Conservation (phyloP, 2,888 invertebrate species). For the Latheticus oryzae region DNA sequence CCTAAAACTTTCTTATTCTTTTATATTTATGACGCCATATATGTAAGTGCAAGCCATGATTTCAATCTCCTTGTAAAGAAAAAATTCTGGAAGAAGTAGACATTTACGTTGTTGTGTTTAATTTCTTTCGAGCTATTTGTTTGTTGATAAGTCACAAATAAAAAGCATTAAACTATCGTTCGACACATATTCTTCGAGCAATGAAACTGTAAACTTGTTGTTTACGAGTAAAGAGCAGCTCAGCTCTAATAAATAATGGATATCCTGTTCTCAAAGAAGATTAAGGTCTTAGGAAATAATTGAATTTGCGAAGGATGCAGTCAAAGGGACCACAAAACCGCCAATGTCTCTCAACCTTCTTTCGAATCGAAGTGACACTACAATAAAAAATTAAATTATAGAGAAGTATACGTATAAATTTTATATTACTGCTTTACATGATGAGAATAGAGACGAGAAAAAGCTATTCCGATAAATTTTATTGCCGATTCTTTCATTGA, state of each 20-base stretch:
- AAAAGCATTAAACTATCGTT: slow-evolving; percentile 35
- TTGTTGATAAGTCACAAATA: slow-evolving; percentile 13
- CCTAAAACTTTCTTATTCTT: not conserved
- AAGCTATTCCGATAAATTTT: slow-evolving; percentile 22
- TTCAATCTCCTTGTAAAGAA: not conserved
- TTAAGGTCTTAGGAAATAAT: slow-evolving; percentile 41
- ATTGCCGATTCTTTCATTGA: slow-evolving; percentile 32
- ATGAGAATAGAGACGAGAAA: slow-evolving; percentile 23
- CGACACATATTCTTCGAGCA: slow-evolving; percentile 36
- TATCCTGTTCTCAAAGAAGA: slow-evolving; percentile 40
- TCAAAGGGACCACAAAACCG: slow-evolving; percentile 34
- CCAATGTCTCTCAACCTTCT: slow-evolving; percentile 20
- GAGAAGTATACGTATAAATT: slow-evolving; percentile 32
- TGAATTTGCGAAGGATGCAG: slow-evolving; percentile 37
- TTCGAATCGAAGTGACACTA: slow-evolving; percentile 10
- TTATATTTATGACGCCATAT: not conserved
- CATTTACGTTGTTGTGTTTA: not conserved
- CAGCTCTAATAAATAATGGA: slow-evolving; percentile 41
- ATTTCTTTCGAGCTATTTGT: slow-evolving; percentile 8
- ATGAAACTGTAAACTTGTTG: slow-evolving; percentile 39
- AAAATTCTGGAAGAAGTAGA: not conserved
- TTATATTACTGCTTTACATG: slow-evolving; percentile 29
- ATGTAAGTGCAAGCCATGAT: not conserved
- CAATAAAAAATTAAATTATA: slow-evolving; percentile 34
- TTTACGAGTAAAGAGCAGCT: slow-evolving; percentile 40